Evolutionary conservation across 2,797 vertebrate species (phyloP).

Genomic region (Eidolon dupreanum): DNA sequence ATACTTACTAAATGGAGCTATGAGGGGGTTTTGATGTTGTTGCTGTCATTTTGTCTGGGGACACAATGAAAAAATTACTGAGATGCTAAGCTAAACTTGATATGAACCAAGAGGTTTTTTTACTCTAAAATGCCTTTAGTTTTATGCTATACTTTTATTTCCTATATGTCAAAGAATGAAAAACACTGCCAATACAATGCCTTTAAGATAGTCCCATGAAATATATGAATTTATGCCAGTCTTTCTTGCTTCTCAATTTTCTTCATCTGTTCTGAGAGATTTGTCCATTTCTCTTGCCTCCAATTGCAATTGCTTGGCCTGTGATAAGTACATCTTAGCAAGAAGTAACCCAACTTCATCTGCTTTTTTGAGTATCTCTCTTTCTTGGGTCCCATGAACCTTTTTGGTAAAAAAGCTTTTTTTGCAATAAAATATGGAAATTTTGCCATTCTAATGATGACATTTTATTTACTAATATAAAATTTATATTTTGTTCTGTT

Average conservation of each 20-base stretch:
- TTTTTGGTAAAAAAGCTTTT: not conserved
- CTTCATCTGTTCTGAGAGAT: not conserved
- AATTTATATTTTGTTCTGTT: not conserved
- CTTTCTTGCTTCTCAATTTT: not conserved
- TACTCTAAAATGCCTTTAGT: not conserved
- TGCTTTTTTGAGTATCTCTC: too few species aligned
- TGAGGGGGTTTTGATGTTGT: not conserved
- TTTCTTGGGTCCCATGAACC: not conserved
- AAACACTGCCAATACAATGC: not conserved
- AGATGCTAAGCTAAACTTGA: not conserved
- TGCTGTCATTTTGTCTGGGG: not conserved
- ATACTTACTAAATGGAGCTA: not conserved
- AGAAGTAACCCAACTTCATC: not conserved
- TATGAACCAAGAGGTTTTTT: not conserved
- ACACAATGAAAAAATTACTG: not conserved
- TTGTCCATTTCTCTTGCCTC: not conserved
- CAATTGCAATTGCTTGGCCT: not conserved
- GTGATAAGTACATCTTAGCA: not conserved
- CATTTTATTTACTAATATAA: not conserved
- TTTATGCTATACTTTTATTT: not conserved
- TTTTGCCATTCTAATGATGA: not conserved
- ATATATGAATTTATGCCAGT: too few species aligned
- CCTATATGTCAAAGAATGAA: not conserved
- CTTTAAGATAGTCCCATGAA: not conserved
- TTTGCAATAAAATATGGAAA: not conserved